A percentile compares a stretch with the other conserved stretches of the same genome.
These are phyloP conservation scores for Pangasius mekongensis DNA, from an alignment of 2,797 vertebrate genomes.

Conservation along the genomic window DNA sequence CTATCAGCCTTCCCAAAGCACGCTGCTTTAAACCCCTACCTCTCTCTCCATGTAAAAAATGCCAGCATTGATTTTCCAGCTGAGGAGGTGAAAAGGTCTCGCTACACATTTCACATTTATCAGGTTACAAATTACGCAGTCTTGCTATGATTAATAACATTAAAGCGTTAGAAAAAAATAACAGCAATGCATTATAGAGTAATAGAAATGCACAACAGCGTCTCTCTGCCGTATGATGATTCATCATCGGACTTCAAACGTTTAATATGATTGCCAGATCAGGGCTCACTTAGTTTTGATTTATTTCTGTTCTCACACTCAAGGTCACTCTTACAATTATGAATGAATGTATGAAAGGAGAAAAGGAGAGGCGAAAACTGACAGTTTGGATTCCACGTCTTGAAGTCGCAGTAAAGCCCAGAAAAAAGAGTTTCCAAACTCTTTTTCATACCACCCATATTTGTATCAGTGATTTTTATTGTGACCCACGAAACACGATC, in stretches of 20 bases:
- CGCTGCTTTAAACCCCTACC: background rate
- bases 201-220: background rate
- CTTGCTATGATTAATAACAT: background rate
- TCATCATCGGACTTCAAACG: background rate
- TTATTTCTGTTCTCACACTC: background rate
- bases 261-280: conserved; percentile 11
- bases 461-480: no score
- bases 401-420: background rate
- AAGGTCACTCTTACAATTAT: background rate
- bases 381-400: background rate
- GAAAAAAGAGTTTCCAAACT: no score
- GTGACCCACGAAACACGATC: no score
- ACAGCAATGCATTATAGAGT: background rate
- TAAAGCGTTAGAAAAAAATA: background rate
- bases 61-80: conserved; percentile 24
- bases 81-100: background rate
- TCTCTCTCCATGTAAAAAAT: conserved; percentile 13
- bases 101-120: background rate
- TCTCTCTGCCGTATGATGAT: background rate
- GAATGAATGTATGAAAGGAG: background rate
- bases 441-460: no score
- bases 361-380: background rate
- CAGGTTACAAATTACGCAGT: background rate
- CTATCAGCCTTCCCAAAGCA: conserved; percentile 6
- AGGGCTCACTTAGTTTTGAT: background rate